Evolutionary conservation across 37 sponge, comb jelly and placozoan species (phyloP).

Genomic region (Hexactinellida sp.): DNA sequence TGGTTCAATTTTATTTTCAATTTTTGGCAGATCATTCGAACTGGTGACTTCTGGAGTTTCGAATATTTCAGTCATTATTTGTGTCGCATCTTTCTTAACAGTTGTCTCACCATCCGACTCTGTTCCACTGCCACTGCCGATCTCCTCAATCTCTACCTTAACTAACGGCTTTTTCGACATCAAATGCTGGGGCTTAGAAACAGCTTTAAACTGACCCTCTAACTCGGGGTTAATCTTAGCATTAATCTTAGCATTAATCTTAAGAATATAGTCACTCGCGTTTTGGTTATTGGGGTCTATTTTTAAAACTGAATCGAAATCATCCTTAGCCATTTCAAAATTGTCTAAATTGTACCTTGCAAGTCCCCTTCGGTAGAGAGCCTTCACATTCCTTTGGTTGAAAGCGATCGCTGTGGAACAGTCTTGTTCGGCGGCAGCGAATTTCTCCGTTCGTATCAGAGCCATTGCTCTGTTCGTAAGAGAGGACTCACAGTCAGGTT

Average conservation of each 20-base stretch:
- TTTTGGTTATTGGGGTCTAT: slow-evolving; percentile 26
- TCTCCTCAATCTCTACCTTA: slow-evolving; percentile 4
- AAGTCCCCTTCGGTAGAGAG: slow-evolving; percentile 3
- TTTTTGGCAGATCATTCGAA: not conserved
- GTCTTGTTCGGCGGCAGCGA: slow-evolving; percentile 23
- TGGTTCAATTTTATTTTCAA: not conserved
- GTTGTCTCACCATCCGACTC: not conserved
- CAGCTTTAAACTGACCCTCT: slow-evolving; percentile 1
- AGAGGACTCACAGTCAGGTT: slow-evolving; percentile 52
- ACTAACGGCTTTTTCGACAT: slow-evolving; percentile 26
- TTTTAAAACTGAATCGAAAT: slow-evolving; percentile 19
- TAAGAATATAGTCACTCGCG: slow-evolving; percentile 15
- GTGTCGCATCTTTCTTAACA: not conserved
- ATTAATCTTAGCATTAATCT: slow-evolving; percentile 5
- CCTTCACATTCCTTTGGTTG: slow-evolving; percentile 28
- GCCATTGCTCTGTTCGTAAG: slow-evolving; percentile 95
- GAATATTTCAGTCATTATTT: not conserved
- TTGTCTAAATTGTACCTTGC: slow-evolving; percentile 17
- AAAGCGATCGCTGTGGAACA: not conserved
- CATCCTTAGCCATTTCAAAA: not conserved
- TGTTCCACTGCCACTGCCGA: not conserved
- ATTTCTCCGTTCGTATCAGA: slow-evolving; percentile 68
- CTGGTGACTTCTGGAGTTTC: not conserved
- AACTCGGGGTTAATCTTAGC: not conserved
- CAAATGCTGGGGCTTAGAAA: not conserved